Base-by-base conservation (phyloP, 2,888 invertebrate genomes). In the Dynastes grantii region DNA sequence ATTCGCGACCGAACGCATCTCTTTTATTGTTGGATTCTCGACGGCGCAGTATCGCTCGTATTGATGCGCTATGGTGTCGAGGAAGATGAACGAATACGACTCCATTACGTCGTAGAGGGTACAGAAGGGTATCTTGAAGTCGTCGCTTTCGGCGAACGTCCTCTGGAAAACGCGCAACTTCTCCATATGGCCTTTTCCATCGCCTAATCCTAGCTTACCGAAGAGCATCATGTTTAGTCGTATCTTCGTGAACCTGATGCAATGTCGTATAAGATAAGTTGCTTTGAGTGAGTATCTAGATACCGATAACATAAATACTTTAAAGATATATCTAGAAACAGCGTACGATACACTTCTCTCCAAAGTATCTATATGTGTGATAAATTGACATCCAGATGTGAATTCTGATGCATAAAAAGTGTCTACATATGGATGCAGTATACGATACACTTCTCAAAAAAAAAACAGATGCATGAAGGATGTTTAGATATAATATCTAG, bases 71-170 rank as follows among this genome's bases (percentile, higher is more conserved):
- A 61, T 40, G 8, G 40, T 73, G 40, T 73, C 73, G 22, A 37
- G 22, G 45, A 79, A 79, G 45, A 77, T 51, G 75, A 67, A 79
- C 13, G 79, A 76, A 76, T 77, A 79, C 37, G 79, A 73, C 45
- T 77, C 73, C 16, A 75, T 53, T 13, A 79, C 45, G 58, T 79
- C 75, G 45, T 55, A 79, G 8, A 73, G 53, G 6, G 64, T 67
- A 37, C 71, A 75, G n/a, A 79, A 37, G 0, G 77, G 77, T 13
- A 79, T 58, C 27, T 58, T 55, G 45, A 75, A 58, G 16, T 73
- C 68, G 5, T 51, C 45, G 6, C 55, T 29, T 45, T 73, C 37
- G n/a, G 32, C 49, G 11, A 79, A 63, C 11, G 49, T 8, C 11
- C 51, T 58, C 37, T 75, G 68, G 68, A 77, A 79, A 8, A 53